Evolutionary conservation across 2,113 vertebrate species (phyloP).

Genomic region (Stegastes partitus): DNA sequence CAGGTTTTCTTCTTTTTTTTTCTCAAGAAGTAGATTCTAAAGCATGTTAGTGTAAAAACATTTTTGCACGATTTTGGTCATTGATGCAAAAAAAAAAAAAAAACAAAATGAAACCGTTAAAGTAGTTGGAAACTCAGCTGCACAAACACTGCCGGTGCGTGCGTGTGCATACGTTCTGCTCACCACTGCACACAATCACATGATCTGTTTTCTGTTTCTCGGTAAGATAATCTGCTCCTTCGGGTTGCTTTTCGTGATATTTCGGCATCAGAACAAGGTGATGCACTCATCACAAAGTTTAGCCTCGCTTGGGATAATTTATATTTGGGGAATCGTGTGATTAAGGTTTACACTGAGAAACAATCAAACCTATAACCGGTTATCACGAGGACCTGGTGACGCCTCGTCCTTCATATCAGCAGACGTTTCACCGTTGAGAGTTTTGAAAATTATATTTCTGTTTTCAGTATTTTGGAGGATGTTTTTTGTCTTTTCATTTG

Average conservation of each 20-base stretch:
- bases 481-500: background rate
- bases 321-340: no score
- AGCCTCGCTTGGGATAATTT: no score
- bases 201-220: conserved; percentile 47
- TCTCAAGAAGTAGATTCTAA: no score
- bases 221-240: conserved; percentile 10
- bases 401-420: no score
- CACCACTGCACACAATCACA: conserved; percentile 34
- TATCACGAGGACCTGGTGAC: background rate
- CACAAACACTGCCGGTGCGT: background rate
- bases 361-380: background rate
- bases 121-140: conserved; percentile 35
- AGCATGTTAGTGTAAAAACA: no score
- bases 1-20: background rate
- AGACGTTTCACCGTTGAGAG: background rate
- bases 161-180: background rate
- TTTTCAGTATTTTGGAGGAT: background rate
- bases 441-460: background rate
- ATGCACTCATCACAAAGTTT: background rate
- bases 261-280: background rate
- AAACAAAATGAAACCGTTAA: background rate
- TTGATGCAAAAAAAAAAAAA: background rate
- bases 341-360: background rate
- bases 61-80: background rate
- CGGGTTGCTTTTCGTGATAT: background rate